Conservation (phyloP, 2,888 invertebrate species). For the Hoplodrina ambigua region DNA sequence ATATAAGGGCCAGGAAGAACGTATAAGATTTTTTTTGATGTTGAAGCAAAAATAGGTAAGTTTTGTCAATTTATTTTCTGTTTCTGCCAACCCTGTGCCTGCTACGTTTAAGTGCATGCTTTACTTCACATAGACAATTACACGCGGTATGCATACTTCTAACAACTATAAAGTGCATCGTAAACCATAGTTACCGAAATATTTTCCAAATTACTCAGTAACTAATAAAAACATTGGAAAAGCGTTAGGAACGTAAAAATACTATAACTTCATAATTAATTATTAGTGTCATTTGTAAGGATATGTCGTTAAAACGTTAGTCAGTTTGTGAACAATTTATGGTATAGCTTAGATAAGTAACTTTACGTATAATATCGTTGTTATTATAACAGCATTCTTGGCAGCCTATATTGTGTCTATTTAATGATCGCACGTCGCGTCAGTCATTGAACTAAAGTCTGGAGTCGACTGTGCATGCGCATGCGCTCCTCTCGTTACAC, state of each 20-base stretch:
- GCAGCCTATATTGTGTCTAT: constrained; percentile 66
- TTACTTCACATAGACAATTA: constrained; percentile 54
- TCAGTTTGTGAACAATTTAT: constrained; percentile 51
- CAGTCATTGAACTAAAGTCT: constrained; percentile 67
- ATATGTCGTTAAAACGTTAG: constrained; percentile 57
- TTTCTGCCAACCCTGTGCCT: constrained; percentile 45
- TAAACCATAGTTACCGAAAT: constrained; percentile 39
- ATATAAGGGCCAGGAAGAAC: constrained; percentile 3
- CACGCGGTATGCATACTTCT: constrained; percentile 39
- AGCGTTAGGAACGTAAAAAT: constrained; percentile 32
- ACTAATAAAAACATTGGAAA: constrained; percentile 25
- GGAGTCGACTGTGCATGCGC: constrained; percentile 55
- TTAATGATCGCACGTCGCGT: constrained; percentile 63
- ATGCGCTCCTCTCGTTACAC: constrained; percentile 53
- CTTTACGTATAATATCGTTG: constrained; percentile 48
- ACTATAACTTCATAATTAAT: background rate
- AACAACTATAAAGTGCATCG: constrained; percentile 41
- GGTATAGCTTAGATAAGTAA: constrained; percentile 49
- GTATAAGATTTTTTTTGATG: background rate
- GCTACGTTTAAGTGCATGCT: constrained; percentile 39
- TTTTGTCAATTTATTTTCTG: background rate
- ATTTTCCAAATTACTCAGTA: constrained; percentile 22
- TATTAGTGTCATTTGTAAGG: constrained; percentile 55
- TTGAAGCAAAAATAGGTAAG: constrained; percentile 11
- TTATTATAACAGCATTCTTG: constrained; percentile 65